Conservation (phyloP, 2,888 invertebrate species). For the Amiota communis region DNA sequence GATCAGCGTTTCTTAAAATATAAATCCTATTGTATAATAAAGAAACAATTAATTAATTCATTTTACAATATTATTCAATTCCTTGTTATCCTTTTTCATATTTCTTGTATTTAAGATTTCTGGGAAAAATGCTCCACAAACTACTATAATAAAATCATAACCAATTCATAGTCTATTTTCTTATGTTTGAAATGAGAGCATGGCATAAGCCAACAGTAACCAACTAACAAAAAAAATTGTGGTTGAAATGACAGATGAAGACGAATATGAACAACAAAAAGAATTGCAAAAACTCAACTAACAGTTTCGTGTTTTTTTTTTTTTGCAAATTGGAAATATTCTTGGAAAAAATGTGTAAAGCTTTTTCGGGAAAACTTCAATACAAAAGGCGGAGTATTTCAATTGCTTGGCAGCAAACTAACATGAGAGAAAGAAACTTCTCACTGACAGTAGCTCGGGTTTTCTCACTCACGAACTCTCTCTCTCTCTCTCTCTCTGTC, state of each 20-base stretch:
- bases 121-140: background rate
- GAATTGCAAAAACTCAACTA: conserved; percentile 24
- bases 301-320: background rate
- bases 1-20: background rate
- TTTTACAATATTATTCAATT: background rate
- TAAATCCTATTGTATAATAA: too few species aligned
- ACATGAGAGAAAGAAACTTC: too few species aligned
- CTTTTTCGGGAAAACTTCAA: conserved; percentile 6
- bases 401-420: conserved; percentile 9
- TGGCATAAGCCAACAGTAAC: background rate
- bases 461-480: too few species aligned
- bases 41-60: too few species aligned
- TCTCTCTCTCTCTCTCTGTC: too few species aligned
- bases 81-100: background rate
- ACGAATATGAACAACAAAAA: conserved; percentile 37
- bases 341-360: conserved; percentile 7
- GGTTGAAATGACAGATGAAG: conserved; percentile 47
- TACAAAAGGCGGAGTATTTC: conserved; percentile 27
- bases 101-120: background rate
- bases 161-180: too few species aligned
- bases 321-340: background rate
- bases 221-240: conserved; percentile 28
- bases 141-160: background rate
- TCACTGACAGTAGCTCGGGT: too few species aligned
- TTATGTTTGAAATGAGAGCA: too few species aligned